Conservation (phyloP, 1,140 invertebrate genomes). For the Heterodera schachtii region DNA sequence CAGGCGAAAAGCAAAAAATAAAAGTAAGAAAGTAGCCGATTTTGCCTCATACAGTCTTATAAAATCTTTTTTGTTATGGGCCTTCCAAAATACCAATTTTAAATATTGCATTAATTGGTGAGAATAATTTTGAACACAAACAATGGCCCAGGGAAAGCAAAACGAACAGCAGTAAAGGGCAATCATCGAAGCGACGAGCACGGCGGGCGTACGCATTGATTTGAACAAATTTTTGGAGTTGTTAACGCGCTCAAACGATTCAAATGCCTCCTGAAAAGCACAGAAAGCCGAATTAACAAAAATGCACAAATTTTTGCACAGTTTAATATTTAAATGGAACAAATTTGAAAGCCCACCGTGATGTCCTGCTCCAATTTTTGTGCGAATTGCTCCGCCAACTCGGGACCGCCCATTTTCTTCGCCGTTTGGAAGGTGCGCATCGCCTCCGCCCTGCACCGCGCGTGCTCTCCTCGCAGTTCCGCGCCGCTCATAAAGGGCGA, state of each 20-base stretch:
- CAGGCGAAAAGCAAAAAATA: background rate
- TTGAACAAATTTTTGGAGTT: slow-evolving; percentile 65
- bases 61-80: too few relatives aligned
- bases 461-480: slow-evolving; percentile 55
- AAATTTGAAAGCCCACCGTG: slow-evolving; percentile 37
- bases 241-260: slow-evolving; percentile 56
- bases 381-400: slow-evolving; percentile 58
- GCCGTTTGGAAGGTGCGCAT: slow-evolving; percentile 56
- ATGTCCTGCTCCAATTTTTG: slow-evolving; percentile 64
- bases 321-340: too few relatives aligned
- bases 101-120: too few relatives aligned
- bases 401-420: slow-evolving; percentile 63
- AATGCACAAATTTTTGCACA: too few relatives aligned
- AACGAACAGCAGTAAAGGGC: slow-evolving; percentile 54
- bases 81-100: too few relatives aligned
- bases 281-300: too few relatives aligned
- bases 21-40: background rate
- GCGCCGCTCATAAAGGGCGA: slow-evolving; percentile 59
- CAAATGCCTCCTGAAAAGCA: slow-evolving; percentile 56
- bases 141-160: too few relatives aligned
- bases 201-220: slow-evolving; percentile 65
- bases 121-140: too few relatives aligned
- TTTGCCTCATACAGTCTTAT: background rate
- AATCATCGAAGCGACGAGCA: slow-evolving; percentile 59
- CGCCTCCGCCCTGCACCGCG: slow-evolving; percentile 46